phyloP scores from a whole-genome alignment of 2,797 vertebrate species.

The Okamejei kenojei region DNA sequence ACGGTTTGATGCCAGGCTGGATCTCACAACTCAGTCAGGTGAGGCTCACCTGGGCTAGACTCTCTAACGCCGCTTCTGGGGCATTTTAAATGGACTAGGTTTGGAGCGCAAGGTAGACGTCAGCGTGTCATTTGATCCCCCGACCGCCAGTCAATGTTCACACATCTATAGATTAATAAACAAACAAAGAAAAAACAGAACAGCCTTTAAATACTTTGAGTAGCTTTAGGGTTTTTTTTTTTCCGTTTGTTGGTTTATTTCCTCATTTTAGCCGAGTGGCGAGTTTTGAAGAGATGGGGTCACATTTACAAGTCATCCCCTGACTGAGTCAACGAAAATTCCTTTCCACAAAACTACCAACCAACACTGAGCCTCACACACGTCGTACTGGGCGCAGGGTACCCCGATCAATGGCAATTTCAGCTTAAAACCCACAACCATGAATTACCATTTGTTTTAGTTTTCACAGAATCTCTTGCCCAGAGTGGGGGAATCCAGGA shows the following conservation, averaged over 20 bases:
- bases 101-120: neutral
- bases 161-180: neutral
- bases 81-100: neutral
- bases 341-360: neutral
- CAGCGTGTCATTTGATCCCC: neutral
- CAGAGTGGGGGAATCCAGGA: no score
- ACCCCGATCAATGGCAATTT: neutral
- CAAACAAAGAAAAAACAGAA: neutral
- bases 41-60: conserved; percentile 5
- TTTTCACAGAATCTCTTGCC: no score
- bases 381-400: no score
- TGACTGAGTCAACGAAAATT: neutral
- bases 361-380: no score
- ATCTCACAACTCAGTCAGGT: neutral
- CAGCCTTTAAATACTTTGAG: conserved; percentile 5
- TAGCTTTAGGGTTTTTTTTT: neutral
- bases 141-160: neutral
- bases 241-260: neutral
- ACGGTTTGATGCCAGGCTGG: neutral
- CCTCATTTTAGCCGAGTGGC: neutral
- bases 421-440: no score
- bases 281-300: neutral
- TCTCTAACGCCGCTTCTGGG: neutral
- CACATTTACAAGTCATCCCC: neutral
- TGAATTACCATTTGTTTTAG: no score